Evolutionary conservation across 2,797 vertebrate genomes (phyloP).

Genomic region (Gila robusta): DNA sequence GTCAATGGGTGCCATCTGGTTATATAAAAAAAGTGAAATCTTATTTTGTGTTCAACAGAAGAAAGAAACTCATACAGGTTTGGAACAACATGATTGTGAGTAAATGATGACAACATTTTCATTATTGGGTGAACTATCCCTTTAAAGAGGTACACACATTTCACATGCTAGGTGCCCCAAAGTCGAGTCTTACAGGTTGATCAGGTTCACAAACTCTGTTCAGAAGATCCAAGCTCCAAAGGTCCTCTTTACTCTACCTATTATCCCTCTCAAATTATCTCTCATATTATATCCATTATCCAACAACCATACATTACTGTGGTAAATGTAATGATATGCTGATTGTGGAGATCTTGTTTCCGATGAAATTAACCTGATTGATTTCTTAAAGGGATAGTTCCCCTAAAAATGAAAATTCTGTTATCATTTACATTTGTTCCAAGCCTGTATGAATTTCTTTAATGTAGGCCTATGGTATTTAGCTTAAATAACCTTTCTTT

Average conservation of each 20-base stretch:
- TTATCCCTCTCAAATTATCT: background rate
- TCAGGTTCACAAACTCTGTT: background rate
- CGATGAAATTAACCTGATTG: background rate
- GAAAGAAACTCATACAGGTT: too few species aligned
- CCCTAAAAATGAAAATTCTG: background rate
- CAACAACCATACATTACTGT: background rate
- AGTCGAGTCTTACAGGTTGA: background rate
- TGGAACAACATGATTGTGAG: too few species aligned
- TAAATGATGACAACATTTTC: too few species aligned
- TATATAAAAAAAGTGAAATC: too few species aligned
- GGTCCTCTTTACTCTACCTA: background rate
- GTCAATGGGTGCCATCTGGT: too few species aligned
- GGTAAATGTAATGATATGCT: background rate
- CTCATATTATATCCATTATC: background rate
- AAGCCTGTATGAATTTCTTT: too few species aligned
- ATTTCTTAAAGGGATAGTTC: background rate
- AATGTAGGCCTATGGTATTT: background rate
- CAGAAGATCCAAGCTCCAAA: background rate
- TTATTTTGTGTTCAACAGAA: too few species aligned
- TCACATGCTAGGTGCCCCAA: background rate
- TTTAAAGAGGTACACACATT: slow-evolving; percentile 34
- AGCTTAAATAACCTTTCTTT: too few species aligned
- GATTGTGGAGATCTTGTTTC: background rate
- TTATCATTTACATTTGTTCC: too few species aligned
- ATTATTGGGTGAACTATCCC: too few species aligned